Percentiles rank a stretch among this genome's conserved stretches.
Evolutionary conservation across 2,113 vertebrate genomes (phyloP).

Genomic region (Balaenoptera acutorostrata): DNA sequence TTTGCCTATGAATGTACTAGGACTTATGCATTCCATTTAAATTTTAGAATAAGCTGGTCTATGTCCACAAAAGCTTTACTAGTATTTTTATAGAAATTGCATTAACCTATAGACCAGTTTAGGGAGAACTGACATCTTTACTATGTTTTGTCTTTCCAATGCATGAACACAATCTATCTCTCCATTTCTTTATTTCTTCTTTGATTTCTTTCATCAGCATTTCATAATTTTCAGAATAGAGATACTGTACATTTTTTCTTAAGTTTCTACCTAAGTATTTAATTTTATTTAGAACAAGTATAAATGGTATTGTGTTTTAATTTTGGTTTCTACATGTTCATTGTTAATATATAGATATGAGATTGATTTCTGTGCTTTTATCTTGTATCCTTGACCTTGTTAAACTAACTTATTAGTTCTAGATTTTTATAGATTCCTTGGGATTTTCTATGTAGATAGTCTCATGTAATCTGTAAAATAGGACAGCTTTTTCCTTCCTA

Average conservation of each 20-base stretch:
- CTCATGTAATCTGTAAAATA: not conserved
- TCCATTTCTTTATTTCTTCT: not conserved
- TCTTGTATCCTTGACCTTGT: not conserved
- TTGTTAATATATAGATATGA: not conserved
- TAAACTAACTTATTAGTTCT: not conserved
- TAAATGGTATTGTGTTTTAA: not conserved
- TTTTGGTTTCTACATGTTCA: not conserved
- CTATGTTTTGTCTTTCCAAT: not conserved
- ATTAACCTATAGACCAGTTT: not conserved
- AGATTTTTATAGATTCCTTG: not conserved
- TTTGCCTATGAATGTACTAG: not conserved
- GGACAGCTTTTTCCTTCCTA: not conserved
- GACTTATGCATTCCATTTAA: not conserved
- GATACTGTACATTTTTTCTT: not conserved
- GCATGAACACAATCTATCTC: not conserved
- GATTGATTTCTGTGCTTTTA: not conserved
- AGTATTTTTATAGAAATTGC: not conserved
- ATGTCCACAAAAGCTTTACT: not conserved
- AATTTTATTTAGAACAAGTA: not conserved
- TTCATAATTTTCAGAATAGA: not conserved
- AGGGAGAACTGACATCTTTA: not conserved
- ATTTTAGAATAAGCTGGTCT: not conserved
- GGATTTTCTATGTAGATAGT: not conserved
- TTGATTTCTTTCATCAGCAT: not conserved
- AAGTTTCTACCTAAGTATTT: not conserved